phyloP scores from a whole-genome alignment of 2,888 invertebrate species.

The Agonopterix heracliana region DNA sequence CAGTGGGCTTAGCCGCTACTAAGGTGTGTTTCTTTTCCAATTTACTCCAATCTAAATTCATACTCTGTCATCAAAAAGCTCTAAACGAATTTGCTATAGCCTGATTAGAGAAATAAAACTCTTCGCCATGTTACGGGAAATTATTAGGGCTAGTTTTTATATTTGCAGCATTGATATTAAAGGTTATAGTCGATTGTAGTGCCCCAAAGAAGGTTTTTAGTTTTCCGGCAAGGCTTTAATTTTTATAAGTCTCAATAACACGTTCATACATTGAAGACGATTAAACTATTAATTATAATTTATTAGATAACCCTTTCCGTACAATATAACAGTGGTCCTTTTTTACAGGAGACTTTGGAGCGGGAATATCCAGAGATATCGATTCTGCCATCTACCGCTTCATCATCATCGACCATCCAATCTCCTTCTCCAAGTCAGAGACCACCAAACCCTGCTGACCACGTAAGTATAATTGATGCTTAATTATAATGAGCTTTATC shows the following conservation, averaged over 20 bases:
- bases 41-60: constrained; percentile 1
- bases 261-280: no score
- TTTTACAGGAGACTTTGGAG: constrained; percentile 67
- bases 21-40: constrained; percentile 42
- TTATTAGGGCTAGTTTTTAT: no score
- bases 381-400: constrained; percentile 70
- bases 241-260: no score
- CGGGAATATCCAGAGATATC: constrained; percentile 73
- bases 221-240: no score
- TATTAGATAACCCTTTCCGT: not conserved
- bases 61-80: constrained; percentile 2
- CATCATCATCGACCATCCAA: constrained; percentile 56
- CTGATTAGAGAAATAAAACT: no score
- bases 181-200: no score
- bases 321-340: constrained; percentile 15
- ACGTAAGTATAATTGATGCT: constrained; percentile 32
- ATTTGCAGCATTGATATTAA: no score
- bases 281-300: no score
- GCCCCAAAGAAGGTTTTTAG: no score
- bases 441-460: constrained; percentile 65
- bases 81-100: not conserved
- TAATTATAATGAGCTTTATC: no score
- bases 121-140: no score
- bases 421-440: constrained; percentile 62
- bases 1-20: constrained; percentile 66